A percentile compares a stretch with the other conserved stretches of the same genome.
Conservation (phyloP, 2,797 vertebrate genomes). For the Prunella strophiata region DNA sequence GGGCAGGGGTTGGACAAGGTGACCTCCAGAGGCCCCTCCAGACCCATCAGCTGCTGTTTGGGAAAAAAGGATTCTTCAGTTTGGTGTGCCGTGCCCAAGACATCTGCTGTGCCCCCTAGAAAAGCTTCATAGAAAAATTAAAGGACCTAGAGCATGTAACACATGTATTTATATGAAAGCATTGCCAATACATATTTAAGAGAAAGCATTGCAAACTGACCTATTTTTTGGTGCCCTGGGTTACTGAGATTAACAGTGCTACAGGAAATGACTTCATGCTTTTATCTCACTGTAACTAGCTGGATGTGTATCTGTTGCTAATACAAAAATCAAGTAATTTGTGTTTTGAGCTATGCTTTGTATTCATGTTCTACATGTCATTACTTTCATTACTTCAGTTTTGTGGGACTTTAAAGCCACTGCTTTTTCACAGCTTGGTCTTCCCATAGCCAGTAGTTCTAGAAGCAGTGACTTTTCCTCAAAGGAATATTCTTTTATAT, state of each 20-base stretch:
- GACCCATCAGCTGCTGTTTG: neutral
- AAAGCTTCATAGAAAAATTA: neutral
- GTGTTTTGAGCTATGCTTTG: neutral
- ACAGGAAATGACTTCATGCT: neutral
- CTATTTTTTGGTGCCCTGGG: neutral
- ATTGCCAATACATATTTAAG: neutral
- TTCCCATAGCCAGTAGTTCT: fast-evolving
- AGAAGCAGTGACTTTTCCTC: neutral
- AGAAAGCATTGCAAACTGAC: neutral
- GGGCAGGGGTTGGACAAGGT: neutral
- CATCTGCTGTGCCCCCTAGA: neutral
- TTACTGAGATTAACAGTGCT: neutral
- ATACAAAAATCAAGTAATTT: neutral
- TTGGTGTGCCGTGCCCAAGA: neutral
- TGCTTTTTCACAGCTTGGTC: neutral
- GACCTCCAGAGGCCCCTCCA: neutral
- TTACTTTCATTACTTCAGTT: neutral
- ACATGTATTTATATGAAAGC: fast-evolving
- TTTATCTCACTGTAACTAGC: neutral
- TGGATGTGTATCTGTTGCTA: neutral
- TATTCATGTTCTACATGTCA: neutral
- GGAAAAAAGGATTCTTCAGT: neutral
- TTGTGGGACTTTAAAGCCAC: neutral
- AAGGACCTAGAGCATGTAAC: neutral
- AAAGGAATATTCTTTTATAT: neutral